Base-by-base conservation (phyloP, 2,888 invertebrate species). In the Mythimna pallens region DNA sequence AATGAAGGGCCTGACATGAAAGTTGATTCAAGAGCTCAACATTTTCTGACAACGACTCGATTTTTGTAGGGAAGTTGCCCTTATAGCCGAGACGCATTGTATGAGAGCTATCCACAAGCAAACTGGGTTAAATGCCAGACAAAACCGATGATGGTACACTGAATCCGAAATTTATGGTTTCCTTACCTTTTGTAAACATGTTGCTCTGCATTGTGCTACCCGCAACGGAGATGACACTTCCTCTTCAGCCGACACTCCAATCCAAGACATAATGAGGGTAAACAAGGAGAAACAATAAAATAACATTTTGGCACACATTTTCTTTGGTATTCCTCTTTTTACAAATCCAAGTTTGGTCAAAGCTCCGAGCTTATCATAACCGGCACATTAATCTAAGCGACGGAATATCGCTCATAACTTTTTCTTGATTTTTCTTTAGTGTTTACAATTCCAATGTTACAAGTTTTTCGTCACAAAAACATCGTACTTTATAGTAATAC, bases 121-220 rank as follows among this genome's bases (percentile, higher is more conserved):
- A 76, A 70, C 62, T 78, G 59, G 54, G 52, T 68, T 58, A 61
- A 65, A 70, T 8, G 62, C n/a, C 63, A 75, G 40, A 64, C 40
- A 79, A 63, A 68, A 63, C 64, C 9, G 34, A 70, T 30, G 20
- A 30, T 12, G 57, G 43, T 25, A 66, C 55, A 30, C 63, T 61
- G 14, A 47, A 71, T 57, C 17, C 34, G 50, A 77, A 64, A 76
- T 65, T 67, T 70, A 70, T 80, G 5, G 64, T 79, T 72, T 82
- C 80, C 89, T 91, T 96, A 98, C 97, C 97, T 97, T 97, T 96
- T 97, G 97, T 89, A 97, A 96, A 93, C 97, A 98, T 85, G 97
- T 97, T 84, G 97, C 97, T 93, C 97, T 95, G 93, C 97, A 98
- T 89, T 97, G 97, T 86, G 97, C 97, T 86, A 97, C 97, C 89